These are phyloP conservation scores for Operophtera brumata DNA, from an alignment of 2,888 invertebrate genomes.

Conservation along the genomic window DNA sequence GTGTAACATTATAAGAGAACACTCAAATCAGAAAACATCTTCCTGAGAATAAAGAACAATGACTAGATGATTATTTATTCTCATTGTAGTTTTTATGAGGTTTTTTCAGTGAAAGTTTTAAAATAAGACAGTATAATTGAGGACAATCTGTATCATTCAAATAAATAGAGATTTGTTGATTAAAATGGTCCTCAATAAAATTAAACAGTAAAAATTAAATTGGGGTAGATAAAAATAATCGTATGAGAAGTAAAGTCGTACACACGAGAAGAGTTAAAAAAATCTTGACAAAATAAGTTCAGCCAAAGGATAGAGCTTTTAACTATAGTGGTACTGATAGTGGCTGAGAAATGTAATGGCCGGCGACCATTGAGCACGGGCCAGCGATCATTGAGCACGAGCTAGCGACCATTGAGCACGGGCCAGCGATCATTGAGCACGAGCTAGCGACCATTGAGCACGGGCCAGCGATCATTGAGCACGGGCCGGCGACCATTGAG, in stretches of 20 bases:
- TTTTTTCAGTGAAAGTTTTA: conserved; percentile 23
- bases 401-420: no score
- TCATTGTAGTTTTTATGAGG: conserved; percentile 36
- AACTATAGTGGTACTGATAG: no score
- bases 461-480: no score
- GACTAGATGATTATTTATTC: conserved; percentile 28
- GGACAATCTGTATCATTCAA: conserved; percentile 31
- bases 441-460: no score
- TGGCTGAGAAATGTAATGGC: not conserved
- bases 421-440: no score
- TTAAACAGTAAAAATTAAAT: conserved; percentile 22
- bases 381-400: no score
- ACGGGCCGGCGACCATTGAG: no score
- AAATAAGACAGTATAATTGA: conserved; percentile 34
- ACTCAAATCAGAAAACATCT: conserved; percentile 3
- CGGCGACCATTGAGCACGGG: not conserved
- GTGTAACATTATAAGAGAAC: not conserved
- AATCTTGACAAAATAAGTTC: conserved; percentile 13
- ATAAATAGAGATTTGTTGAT: not conserved
- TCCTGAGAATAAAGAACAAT: conserved; percentile 33
- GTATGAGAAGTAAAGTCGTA: conserved; percentile 22
- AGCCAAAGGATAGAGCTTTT: conserved; percentile 6
- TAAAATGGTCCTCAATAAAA: conserved; percentile 24
- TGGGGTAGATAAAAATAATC: conserved; percentile 24
- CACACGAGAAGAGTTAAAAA: conserved; percentile 33